phyloP scores from a whole-genome alignment of 2,113 vertebrate species.

The Athene cunicularia region DNA sequence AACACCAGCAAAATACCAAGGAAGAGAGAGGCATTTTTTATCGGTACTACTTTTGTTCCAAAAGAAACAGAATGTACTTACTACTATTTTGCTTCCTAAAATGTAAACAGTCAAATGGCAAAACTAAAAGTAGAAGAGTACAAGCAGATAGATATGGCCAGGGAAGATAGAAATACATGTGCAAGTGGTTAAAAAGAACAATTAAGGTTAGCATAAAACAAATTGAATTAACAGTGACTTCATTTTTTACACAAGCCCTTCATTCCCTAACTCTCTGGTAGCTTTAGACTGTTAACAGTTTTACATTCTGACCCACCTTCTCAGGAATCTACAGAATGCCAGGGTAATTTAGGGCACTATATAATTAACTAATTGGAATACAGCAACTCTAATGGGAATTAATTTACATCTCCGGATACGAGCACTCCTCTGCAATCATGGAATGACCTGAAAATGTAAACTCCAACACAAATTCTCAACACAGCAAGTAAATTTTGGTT shows the following conservation, averaged over 20 bases:
- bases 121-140: not conserved
- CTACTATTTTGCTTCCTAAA: not conserved
- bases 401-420: not conserved
- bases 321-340: not conserved
- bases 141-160: not conserved
- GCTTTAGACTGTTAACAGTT: not conserved
- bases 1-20: not conserved
- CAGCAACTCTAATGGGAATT: not conserved
- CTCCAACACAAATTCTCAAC: not conserved
- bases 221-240: not conserved
- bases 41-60: not conserved
- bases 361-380: slow-evolving; percentile 34
- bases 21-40: not conserved
- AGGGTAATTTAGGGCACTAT: not conserved
- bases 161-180: not conserved
- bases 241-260: not conserved
- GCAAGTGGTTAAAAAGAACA: not conserved
- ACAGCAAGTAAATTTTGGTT: not conserved
- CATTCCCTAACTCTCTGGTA: not conserved
- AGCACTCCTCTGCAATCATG: not conserved
- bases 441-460: not conserved
- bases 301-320: not conserved
- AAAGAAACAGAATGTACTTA: not conserved
- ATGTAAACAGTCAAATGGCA: not conserved
- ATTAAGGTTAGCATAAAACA: not conserved